Evolutionary conservation across 2,113 vertebrate genomes (phyloP).

Genomic region (Mustelus asterias): DNA sequence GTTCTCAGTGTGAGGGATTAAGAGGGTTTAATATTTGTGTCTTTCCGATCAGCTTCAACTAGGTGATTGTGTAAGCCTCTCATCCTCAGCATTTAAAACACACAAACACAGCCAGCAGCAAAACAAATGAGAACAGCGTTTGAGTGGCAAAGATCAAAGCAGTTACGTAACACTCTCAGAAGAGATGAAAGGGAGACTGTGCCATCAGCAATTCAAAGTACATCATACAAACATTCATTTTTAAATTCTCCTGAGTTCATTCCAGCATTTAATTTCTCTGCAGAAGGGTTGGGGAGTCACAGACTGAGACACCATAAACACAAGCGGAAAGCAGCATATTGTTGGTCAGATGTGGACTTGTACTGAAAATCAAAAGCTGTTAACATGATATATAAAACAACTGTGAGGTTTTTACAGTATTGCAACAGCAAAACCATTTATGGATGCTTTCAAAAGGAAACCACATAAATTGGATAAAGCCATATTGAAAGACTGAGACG

Average conservation of each 20-base stretch:
- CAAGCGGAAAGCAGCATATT: not conserved
- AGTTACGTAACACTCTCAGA: not conserved
- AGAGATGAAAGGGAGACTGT: not conserved
- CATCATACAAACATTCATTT: not conserved
- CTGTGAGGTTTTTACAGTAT: too few relatives aligned
- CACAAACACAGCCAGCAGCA: not conserved
- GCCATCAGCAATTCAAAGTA: not conserved
- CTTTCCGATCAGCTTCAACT: not conserved
- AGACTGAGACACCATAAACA: not conserved
- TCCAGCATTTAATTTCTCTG: not conserved
- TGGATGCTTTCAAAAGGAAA: too few relatives aligned
- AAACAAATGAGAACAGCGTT: not conserved
- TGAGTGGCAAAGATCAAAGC: not conserved
- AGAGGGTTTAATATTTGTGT: not conserved
- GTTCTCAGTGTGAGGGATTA: not conserved
- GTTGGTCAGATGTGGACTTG: not conserved
- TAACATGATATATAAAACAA: too few relatives aligned
- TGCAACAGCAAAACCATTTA: too few relatives aligned
- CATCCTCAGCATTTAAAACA: not conserved
- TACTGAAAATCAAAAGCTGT: not conserved
- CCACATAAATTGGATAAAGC: not conserved
- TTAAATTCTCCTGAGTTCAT: not conserved
- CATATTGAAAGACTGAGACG: not conserved
- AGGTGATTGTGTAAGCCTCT: not conserved
- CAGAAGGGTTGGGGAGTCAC: not conserved